Evolutionary conservation across 2,797 vertebrate genomes (phyloP).

Genomic region (Malurus leucopterus): DNA sequence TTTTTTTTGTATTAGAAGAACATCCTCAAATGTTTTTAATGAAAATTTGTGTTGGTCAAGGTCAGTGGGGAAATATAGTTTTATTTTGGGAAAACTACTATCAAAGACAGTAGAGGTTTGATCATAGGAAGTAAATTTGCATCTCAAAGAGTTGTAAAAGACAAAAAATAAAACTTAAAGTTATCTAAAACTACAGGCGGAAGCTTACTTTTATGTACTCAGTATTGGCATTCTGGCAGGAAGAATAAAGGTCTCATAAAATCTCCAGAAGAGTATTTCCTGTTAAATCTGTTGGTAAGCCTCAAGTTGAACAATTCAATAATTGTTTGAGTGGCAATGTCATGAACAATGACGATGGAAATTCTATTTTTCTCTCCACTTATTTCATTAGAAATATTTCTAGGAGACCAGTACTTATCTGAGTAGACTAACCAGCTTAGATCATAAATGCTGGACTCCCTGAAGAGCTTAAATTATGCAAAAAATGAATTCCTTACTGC

Average conservation of each 20-base stretch:
- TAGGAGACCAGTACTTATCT: neutral
- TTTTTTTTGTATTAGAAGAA: neutral
- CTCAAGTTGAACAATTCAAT: neutral
- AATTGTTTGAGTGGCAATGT: neutral
- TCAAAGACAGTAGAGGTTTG: neutral
- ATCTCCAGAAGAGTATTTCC: neutral
- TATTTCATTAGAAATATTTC: conserved; percentile 11
- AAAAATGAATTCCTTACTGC: neutral
- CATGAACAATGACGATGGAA: neutral
- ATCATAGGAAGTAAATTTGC: neutral
- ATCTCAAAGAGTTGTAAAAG: neutral
- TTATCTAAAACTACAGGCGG: neutral
- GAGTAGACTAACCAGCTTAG: neutral
- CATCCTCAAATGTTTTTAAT: neutral
- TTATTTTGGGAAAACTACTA: neutral
- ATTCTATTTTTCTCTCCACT: neutral
- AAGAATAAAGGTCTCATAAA: neutral
- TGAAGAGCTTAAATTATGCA: neutral
- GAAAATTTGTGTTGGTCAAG: neutral
- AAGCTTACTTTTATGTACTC: neutral
- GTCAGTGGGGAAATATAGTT: neutral
- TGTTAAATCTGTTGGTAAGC: neutral
- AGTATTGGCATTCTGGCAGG: neutral
- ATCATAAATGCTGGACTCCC: neutral
- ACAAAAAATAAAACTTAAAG: neutral